Evolutionary conservation across 2,888 invertebrate genomes (phyloP).

Genomic region (Cryptocheilus praepositus): DNA sequence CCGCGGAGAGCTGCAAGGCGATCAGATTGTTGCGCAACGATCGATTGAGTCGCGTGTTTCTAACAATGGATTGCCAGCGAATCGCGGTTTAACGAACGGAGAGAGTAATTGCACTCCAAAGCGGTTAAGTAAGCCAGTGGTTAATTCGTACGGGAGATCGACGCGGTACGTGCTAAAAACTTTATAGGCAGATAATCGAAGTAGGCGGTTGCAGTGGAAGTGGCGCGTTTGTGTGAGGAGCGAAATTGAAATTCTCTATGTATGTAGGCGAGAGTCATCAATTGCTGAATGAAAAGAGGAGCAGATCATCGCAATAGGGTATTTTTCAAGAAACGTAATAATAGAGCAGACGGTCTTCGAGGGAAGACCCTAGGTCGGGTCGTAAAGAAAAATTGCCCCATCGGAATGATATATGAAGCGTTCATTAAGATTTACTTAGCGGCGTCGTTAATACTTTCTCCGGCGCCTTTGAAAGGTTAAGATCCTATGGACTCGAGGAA

Average conservation of each 20-base stretch:
- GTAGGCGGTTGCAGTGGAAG: too few species aligned
- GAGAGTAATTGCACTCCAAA: constrained; percentile 32
- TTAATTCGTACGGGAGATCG: too few species aligned
- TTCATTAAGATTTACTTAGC: constrained; percentile 14
- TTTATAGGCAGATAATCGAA: too few species aligned
- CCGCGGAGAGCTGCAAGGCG: not conserved
- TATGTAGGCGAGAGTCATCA: too few species aligned
- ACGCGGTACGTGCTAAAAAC: too few species aligned
- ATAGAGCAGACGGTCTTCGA: not conserved
- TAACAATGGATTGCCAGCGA: constrained; percentile 18
- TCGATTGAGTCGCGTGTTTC: not conserved
- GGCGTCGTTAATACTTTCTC: constrained; percentile 36
- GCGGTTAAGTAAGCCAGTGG: constrained; percentile 30
- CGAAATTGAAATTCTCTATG: too few species aligned
- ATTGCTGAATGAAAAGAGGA: too few species aligned
- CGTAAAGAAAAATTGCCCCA: not conserved
- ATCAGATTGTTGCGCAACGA: not conserved
- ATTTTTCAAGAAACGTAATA: too few species aligned
- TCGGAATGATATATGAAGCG: constrained; percentile 24
- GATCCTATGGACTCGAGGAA: constrained; percentile 29
- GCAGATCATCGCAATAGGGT: too few species aligned
- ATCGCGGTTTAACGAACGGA: constrained; percentile 19
- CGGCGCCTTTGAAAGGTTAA: constrained; percentile 26
- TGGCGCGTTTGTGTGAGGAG: too few species aligned
- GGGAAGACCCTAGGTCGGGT: too few species aligned